Evolutionary conservation across 2,888 invertebrate genomes (phyloP).

Genomic region (Cheilosia vernalis): DNA sequence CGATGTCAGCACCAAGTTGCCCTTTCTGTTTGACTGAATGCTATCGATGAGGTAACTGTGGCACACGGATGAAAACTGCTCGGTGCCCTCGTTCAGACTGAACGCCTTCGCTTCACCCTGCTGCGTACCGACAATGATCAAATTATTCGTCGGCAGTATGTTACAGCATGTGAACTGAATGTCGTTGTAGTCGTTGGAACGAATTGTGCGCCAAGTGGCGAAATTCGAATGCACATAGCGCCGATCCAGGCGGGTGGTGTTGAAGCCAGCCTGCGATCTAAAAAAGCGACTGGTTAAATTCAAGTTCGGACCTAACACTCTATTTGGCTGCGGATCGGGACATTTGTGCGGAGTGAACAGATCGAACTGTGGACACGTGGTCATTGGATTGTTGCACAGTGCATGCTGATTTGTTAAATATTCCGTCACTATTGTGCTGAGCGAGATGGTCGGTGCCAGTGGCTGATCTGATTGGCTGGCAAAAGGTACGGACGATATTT

Average conservation of each 20-base stretch:
- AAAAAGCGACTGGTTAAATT: slow-evolving; percentile 89
- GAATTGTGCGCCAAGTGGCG: slow-evolving; percentile 89
- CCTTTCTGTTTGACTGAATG: slow-evolving; percentile 89
- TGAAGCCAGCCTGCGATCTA: slow-evolving; percentile 85
- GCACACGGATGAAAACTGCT: slow-evolving; percentile 90
- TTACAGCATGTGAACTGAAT: slow-evolving; percentile 90
- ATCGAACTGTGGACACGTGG: slow-evolving; percentile 98
- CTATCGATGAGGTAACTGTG: slow-evolving; percentile 95
- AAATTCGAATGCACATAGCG: slow-evolving; percentile 93
- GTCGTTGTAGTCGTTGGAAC: slow-evolving; percentile 86
- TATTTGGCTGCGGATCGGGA: slow-evolving; percentile 91
- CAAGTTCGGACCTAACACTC: slow-evolving; percentile 84
- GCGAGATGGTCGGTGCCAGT: slow-evolving; percentile 84
- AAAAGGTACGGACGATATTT: slow-evolving; percentile 82
- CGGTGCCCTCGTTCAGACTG: slow-evolving; percentile 92
- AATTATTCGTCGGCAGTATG: slow-evolving; percentile 83
- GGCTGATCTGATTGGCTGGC: slow-evolving; percentile 85
- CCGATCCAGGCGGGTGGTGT: slow-evolving; percentile 88
- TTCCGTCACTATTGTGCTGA: slow-evolving; percentile 97
- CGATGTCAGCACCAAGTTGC: slow-evolving; percentile 91
- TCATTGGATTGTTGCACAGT: slow-evolving; percentile 98
- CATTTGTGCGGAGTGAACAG: slow-evolving; percentile 98
- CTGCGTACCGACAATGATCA: slow-evolving; percentile 93
- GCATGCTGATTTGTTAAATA: slow-evolving; percentile 99
- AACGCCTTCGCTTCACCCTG: slow-evolving; percentile 95